Percentiles rank a stretch among this genome's conserved stretches.
Conservation (phyloP, 2,888 invertebrate species). For the Ophioninae sp. region DNA sequence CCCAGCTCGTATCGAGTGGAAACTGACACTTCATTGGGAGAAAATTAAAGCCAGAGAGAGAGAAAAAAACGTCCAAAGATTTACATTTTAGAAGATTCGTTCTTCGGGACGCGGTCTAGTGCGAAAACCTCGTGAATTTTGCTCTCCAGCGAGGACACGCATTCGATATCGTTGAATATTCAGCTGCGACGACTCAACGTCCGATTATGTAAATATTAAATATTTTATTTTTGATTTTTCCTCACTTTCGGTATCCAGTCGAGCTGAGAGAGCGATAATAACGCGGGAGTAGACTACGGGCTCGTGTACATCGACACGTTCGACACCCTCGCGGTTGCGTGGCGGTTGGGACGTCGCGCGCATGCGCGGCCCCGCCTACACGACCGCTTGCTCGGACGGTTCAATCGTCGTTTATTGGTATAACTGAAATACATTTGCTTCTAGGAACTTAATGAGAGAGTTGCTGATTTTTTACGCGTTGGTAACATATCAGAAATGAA, state of each 20-base stretch:
- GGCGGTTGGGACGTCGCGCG: neutral
- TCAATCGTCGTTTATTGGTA: neutral
- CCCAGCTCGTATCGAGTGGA: neutral
- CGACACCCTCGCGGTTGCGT: neutral
- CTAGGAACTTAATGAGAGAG: neutral
- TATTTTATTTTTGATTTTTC: neutral
- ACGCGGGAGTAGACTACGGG: neutral
- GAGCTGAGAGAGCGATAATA: neutral
- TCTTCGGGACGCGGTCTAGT: neutral
- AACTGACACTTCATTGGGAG: neutral
- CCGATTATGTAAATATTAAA: constrained; percentile 47
- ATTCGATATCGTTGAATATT: constrained; percentile 11
- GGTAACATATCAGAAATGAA: too few species aligned
- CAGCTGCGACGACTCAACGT: constrained; percentile 10
- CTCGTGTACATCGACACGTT: neutral
- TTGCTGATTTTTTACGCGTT: too few species aligned
- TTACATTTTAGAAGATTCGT: neutral
- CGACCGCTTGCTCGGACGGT: neutral
- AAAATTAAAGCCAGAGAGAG: neutral
- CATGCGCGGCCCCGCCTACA: neutral
- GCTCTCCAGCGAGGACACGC: neutral
- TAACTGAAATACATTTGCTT: neutral
- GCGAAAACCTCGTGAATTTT: neutral
- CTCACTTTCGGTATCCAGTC: neutral
- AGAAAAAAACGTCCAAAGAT: neutral